A percentile compares a stretch with the other conserved stretches of the same genome.
Evolutionary conservation across 1,140 invertebrate species (phyloP).

Genomic region (Lepidurus arcticus): DNA sequence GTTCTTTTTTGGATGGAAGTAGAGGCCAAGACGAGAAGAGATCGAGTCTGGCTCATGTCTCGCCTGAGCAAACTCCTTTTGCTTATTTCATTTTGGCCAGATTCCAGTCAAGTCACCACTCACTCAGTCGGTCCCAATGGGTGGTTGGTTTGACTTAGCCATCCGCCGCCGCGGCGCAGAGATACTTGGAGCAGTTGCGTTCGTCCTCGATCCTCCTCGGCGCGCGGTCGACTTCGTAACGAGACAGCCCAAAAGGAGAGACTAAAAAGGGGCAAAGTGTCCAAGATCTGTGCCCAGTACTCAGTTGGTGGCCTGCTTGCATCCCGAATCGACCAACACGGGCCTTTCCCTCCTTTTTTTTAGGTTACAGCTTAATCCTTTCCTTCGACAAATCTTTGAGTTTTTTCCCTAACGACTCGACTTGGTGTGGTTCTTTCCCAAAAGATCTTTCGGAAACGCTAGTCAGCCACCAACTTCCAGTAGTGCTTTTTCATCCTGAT

Average conservation of each 20-base stretch:
- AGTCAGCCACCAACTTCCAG: too few relatives aligned
- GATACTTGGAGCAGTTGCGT: neutral
- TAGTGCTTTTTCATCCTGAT: too few relatives aligned
- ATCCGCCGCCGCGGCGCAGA: neutral
- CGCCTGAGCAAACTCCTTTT: slow-evolving; percentile 18
- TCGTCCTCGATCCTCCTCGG: slow-evolving; percentile 20
- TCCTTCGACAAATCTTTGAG: too few relatives aligned
- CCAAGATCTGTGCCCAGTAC: slow-evolving; percentile 20
- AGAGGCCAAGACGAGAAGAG: slow-evolving; percentile 6
- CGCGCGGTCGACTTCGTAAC: neutral
- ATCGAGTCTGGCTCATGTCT: slow-evolving; percentile 18
- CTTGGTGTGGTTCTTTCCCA: too few relatives aligned
- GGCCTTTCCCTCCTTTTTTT: neutral
- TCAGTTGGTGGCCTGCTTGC: slow-evolving; percentile 11
- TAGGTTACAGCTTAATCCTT: neutral
- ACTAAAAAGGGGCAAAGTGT: slow-evolving; percentile 19
- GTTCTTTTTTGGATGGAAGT: slow-evolving; percentile 8
- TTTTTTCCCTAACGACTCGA: too few relatives aligned
- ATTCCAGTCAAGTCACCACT: slow-evolving; percentile 21
- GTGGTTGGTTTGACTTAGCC: slow-evolving; percentile 18
- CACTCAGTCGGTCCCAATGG: slow-evolving; percentile 7
- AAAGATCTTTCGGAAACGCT: too few relatives aligned
- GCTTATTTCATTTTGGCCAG: slow-evolving; percentile 15
- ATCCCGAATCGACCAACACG: neutral
- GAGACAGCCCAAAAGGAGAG: neutral